These are phyloP conservation scores for Astropecten irregularis DNA, from an alignment of 53 echinoderm and acorn worm genomes.

Conservation along the genomic window DNA sequence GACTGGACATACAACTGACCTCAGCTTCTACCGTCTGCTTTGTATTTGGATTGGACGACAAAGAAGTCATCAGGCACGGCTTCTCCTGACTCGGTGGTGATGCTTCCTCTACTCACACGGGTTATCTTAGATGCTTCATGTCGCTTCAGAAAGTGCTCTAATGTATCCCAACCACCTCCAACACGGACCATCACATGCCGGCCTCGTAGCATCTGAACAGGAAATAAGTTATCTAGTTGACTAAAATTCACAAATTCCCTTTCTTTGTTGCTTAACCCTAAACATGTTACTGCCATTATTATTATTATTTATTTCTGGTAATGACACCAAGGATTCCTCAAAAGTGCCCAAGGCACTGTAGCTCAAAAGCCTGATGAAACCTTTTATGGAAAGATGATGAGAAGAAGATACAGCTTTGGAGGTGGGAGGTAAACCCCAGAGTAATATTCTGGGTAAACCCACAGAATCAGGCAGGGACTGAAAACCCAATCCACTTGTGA, in stretches of 20 bases:
- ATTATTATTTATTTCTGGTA: too few relatives aligned
- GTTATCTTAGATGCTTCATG: conserved; percentile 76
- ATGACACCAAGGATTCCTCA: too few relatives aligned
- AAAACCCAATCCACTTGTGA: too few relatives aligned
- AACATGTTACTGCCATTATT: neutral
- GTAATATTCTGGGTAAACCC: too few relatives aligned
- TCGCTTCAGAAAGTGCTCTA: conserved; percentile 77
- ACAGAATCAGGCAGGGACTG: too few relatives aligned
- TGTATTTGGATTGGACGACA: conserved; percentile 83
- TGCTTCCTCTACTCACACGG: conserved; percentile 57
- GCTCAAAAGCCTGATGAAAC: too few relatives aligned
- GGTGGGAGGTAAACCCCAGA: too few relatives aligned
- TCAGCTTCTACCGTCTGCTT: conserved; percentile 61
- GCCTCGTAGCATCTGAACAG: conserved; percentile 83
- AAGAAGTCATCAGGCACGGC: conserved; percentile 82
- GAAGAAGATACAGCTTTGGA: too few relatives aligned
- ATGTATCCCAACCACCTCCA: conserved; percentile 97
- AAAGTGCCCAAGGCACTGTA: too few relatives aligned
- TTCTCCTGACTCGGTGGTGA: conserved; percentile 68
- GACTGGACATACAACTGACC: too few relatives aligned
- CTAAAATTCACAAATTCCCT: neutral
- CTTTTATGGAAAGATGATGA: too few relatives aligned
- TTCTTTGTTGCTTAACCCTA: neutral
- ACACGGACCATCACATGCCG: conserved; percentile 97
- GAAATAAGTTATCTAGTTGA: too few relatives aligned